Percentiles rank a stretch among this genome's conserved stretches.
Evolutionary conservation across 1,140 invertebrate genomes (phyloP).

Genomic region (Glossosoma conforme): DNA sequence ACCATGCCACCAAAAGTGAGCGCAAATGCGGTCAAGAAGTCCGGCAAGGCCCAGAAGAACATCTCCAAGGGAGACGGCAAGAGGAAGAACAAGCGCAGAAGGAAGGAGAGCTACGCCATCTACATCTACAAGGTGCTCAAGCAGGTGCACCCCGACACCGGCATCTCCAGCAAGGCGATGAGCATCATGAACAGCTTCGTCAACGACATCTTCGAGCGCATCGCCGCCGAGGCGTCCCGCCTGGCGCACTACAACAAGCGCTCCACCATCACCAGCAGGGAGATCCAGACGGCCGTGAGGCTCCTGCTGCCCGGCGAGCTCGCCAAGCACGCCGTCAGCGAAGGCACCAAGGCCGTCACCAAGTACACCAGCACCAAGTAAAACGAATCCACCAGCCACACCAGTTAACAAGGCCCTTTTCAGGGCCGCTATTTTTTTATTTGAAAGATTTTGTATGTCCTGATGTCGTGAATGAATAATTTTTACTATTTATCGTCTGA

Average conservation of each 20-base stretch:
- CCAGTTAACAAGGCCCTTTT: constrained; percentile 34
- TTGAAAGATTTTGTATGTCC: too few species aligned
- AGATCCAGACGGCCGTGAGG: constrained; percentile 53
- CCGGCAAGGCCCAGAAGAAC: constrained; percentile 53
- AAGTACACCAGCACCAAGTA: constrained; percentile 55
- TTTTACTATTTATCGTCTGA: too few species aligned
- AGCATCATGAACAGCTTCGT: constrained; percentile 62
- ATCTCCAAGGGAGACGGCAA: constrained; percentile 53
- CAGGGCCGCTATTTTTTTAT: constrained; percentile 3
- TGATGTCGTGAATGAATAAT: too few species aligned
- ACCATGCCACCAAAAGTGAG: constrained; percentile 48
- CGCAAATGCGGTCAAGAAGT: constrained; percentile 50
- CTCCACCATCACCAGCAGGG: constrained; percentile 53
- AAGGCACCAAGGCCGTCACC: constrained; percentile 57
- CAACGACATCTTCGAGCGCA: constrained; percentile 64
- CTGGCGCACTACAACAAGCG: constrained; percentile 68
- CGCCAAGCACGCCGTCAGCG: constrained; percentile 54
- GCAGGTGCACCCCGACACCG: constrained; percentile 64
- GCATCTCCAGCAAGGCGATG: constrained; percentile 60
- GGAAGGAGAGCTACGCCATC: constrained; percentile 64
- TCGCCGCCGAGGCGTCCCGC: constrained; percentile 47
- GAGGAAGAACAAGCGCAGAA: constrained; percentile 52
- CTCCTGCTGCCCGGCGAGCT: constrained; percentile 55
- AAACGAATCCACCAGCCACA: constrained; percentile 19
- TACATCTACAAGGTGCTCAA: constrained; percentile 71